Evolutionary conservation across 2,888 invertebrate genomes (phyloP).

Genomic region (Drosophila peninsularis): DNA sequence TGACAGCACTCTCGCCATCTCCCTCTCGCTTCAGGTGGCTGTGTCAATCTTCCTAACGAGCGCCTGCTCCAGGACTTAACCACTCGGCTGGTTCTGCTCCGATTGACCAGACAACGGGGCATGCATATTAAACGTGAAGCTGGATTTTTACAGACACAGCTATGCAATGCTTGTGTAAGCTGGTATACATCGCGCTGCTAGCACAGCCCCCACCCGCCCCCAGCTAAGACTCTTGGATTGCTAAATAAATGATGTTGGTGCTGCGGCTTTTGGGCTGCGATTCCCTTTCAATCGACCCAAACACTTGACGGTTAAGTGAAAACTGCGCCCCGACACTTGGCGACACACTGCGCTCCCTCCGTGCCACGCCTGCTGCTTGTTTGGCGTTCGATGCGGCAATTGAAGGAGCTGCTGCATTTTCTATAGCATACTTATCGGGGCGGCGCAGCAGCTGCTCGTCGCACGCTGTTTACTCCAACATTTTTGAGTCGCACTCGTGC

Average conservation of each 20-base stretch:
- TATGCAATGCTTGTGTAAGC: constrained; percentile 23
- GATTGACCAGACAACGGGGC: constrained; percentile 75
- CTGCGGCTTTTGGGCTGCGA: constrained; percentile 59
- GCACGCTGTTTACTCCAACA: constrained; percentile 16
- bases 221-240: constrained; percentile 5
- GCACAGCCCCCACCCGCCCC: background rate
- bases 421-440: constrained; percentile 46
- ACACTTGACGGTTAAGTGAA: constrained; percentile 54
- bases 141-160: constrained; percentile 30
- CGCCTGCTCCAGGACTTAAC: constrained; percentile 41
- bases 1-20: background rate
- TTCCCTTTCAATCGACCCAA: constrained; percentile 65
- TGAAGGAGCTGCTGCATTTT: constrained; percentile 59
- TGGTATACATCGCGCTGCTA: constrained; percentile 4
- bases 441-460: background rate
- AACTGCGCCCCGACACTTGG: constrained; percentile 40
- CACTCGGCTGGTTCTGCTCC: constrained; percentile 63
- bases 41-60: constrained; percentile 58
- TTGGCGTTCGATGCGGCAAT: constrained; percentile 47
- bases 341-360: background rate
- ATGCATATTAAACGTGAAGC: constrained; percentile 69
- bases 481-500: constrained; percentile 34
- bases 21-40: background rate
- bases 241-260: constrained; percentile 72
- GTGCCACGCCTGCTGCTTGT: background rate